Evolutionary conservation across 1,140 invertebrate species (phyloP), one percentile per base, ranked within the genome.

Genomic region (Euura lappo): DNA sequence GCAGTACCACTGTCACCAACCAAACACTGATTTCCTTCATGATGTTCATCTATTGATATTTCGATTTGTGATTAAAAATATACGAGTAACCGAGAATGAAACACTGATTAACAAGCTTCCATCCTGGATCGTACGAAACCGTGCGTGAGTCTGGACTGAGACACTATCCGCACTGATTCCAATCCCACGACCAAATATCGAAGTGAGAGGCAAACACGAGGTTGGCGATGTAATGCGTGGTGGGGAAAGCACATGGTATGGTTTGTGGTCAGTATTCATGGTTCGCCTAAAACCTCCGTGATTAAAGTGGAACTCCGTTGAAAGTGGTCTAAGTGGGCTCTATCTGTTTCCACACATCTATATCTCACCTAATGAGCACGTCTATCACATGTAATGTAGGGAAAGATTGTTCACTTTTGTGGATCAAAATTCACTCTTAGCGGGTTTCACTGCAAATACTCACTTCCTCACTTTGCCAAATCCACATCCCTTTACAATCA

Each of bases 1-100:
- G 71, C 68, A 76, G 76, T 11, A 66, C 47, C 28, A 66, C 28
- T 66, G 43, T 11, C 13, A 11, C 45, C 10, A 67, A 67, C 44
- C 45, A 67, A 46, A 28, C 47, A 42, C 13, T 65, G 8, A 51
- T 68, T 51, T 64, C 11, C 67, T 45, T 47, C 47, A n/a, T 65
- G 10, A 68, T 51, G 45, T 72, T 13, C 69, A 3, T 51, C 60
- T n/a, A 28, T 28, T 28, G 28, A 28, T 28, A 28, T 28, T 28
- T 28, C 28, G 28, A 28, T 28, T 28, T 28, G 28, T 28, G 1
- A 28, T 28, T 28, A 28, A 28, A 28, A 28, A 28, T 28, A 28
- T 28, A 28, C 28, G 28, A 28, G 28, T 28, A 28, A 28, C 28
- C 28, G 28, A 28, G 28, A 28, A 28, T 28, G 28, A 28, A 28